These are phyloP conservation scores for Macaria liturata DNA, from an alignment of 2,888 invertebrate species.

Conservation along the genomic window DNA sequence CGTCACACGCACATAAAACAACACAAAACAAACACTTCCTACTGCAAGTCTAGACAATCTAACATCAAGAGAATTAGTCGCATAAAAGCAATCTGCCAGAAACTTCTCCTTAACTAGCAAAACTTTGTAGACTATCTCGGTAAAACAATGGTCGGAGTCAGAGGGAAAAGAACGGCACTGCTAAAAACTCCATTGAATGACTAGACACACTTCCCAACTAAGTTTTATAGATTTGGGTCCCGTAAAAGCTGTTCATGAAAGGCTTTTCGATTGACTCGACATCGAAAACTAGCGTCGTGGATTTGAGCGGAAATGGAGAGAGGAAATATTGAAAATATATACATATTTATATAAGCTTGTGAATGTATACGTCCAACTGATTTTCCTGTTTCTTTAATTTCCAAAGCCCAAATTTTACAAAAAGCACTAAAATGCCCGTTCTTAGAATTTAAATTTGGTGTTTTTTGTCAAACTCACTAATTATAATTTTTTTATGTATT, in stretches of 20 bases:
- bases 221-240: slow-evolving; percentile 12
- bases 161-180: slow-evolving; percentile 9
- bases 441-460: no score
- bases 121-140: slow-evolving; percentile 6
- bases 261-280: slow-evolving; percentile 20
- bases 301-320: no score
- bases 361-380: no score
- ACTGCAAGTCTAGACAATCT: slow-evolving; percentile 1
- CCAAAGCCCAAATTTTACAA: no score
- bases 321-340: no score
- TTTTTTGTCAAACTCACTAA: no score
- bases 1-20: no score
- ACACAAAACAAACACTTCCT: no score
- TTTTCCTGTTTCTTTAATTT: no score
- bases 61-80: slow-evolving; percentile 2
- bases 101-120: slow-evolving; percentile 6
- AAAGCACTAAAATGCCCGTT: no score
- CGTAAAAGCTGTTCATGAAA: slow-evolving; percentile 22
- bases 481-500: no score
- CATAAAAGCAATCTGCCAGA: slow-evolving; percentile 1
- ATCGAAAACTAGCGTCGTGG: slow-evolving; percentile 3
- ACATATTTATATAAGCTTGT: no score
- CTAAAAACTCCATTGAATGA: slow-evolving; percentile 12
- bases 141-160: background rate
- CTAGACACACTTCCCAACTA: slow-evolving; percentile 10